Evolutionary conservation across 2,888 invertebrate genomes (phyloP).

Genomic region (Tenthredo distinguenda): DNA sequence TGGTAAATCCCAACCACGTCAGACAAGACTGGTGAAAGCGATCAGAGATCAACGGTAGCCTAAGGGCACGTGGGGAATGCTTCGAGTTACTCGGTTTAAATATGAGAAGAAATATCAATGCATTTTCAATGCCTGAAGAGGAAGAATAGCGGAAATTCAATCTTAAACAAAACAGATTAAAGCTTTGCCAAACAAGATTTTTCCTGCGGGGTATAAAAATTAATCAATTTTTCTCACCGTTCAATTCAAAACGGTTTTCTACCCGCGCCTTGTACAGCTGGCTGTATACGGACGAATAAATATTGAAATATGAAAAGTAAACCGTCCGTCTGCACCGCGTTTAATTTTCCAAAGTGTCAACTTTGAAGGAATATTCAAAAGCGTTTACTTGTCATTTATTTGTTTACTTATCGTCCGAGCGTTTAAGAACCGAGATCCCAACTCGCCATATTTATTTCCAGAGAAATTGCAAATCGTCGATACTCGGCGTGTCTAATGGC

Average conservation of each 20-base stretch:
- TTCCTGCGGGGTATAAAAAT: background rate
- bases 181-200: background rate
- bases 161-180: background rate
- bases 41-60: conserved; percentile 42
- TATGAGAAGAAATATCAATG: background rate
- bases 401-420: background rate
- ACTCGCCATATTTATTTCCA: too few relatives aligned
- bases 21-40: conserved; percentile 41
- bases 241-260: background rate
- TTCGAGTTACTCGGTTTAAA: background rate
- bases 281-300: background rate
- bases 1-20: conserved; percentile 49
- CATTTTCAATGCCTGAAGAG: background rate
- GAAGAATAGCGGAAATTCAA: background rate
- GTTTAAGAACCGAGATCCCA: background rate
- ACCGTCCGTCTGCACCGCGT: background rate
- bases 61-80: background rate
- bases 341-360: conserved; percentile 16
- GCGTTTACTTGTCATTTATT: background rate
- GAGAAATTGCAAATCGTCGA: too few relatives aligned
- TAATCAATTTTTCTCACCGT: background rate
- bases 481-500: too few relatives aligned
- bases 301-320: conserved; percentile 6
- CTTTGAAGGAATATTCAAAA: background rate
- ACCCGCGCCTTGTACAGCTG: background rate